Conservation (phyloP, 2,113 vertebrate genomes). For the Myotis yumanensis region DNA sequence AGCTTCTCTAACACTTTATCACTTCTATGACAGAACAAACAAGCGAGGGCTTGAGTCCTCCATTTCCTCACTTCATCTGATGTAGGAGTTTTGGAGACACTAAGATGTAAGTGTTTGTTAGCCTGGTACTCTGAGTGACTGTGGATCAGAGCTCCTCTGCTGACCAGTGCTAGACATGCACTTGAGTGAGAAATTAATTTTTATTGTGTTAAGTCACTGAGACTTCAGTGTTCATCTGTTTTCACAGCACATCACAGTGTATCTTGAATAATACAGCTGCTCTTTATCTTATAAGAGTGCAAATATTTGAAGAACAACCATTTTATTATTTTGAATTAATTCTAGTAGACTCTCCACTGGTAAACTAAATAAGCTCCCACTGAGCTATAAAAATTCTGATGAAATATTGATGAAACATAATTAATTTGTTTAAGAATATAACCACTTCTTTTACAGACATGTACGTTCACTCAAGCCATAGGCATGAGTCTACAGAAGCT, state of each 20-base stretch:
- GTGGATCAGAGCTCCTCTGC: neutral
- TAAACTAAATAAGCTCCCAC: conserved; percentile 8
- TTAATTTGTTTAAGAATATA: neutral
- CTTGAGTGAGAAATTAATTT: neutral
- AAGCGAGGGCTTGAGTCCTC: neutral
- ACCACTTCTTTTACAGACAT: neutral
- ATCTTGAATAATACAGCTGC: neutral
- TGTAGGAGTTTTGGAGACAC: neutral
- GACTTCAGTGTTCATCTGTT: neutral
- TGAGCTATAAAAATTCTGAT: neutral
- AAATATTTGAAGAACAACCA: neutral
- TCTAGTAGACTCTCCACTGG: neutral
- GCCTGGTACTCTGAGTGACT: neutral
- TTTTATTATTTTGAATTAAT: conserved; percentile 29
- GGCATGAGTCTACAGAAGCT: neutral
- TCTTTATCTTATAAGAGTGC: neutral
- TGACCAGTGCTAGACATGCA: neutral
- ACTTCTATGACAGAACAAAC: neutral
- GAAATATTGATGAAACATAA: neutral
- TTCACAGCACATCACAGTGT: neutral
- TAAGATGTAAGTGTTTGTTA: neutral
- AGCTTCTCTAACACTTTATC: neutral
- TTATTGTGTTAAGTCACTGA: neutral
- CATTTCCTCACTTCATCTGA: neutral
- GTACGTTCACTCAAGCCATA: neutral